Evolutionary conservation across 2,113 vertebrate genomes (phyloP).

Genomic region (Zapus hudsonius): DNA sequence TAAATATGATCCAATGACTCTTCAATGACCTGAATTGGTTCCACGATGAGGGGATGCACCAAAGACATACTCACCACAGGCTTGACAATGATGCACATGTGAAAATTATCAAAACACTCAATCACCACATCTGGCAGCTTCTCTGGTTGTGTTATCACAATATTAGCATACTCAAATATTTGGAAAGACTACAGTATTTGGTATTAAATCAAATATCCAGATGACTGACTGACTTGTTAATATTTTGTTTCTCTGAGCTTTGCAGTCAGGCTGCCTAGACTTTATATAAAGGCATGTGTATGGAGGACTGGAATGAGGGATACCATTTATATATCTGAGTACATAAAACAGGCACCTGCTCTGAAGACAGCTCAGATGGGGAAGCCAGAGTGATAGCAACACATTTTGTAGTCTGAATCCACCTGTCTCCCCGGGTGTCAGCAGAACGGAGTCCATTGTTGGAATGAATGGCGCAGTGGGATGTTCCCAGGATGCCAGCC

Average conservation of each 20-base stretch:
- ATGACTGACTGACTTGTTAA: conserved; percentile 23
- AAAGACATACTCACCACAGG: neutral
- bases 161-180: conserved; percentile 59
- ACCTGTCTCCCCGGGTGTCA: conserved; percentile 43
- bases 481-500: conserved; percentile 40
- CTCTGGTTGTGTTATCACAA: conserved; percentile 28
- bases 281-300: neutral
- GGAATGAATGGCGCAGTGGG: conserved; percentile 25
- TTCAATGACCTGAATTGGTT: neutral
- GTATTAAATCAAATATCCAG: conserved; percentile 43
- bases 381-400: neutral
- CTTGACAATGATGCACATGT: neutral
- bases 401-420: neutral
- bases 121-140: neutral
- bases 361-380: neutral
- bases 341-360: neutral
- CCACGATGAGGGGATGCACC: rapidly evolving
- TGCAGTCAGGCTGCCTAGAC: neutral
- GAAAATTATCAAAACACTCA: conserved; percentile 8
- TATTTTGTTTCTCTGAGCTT: neutral
- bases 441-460: conserved; percentile 26
- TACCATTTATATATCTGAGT: neutral
- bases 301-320: neutral
- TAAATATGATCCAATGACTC: neutral
- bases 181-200: conserved; percentile 49